These are phyloP conservation scores for Hipposideros larvatus DNA, from an alignment of 2,797 vertebrate species.

Conservation along the genomic window DNA sequence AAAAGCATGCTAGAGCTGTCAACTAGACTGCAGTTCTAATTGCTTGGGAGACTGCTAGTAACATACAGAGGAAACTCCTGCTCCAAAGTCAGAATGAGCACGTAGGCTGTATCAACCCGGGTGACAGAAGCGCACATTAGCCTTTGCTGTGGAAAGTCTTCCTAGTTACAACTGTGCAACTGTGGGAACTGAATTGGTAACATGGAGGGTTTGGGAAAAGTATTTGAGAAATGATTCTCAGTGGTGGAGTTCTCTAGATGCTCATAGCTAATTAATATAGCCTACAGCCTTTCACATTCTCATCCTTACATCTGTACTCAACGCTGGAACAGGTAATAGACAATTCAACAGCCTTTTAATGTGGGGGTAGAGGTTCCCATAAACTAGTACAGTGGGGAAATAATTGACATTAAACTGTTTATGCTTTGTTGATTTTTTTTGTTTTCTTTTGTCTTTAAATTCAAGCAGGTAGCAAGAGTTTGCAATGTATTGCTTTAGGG, in stretches of 20 bases:
- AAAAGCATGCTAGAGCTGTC: neutral
- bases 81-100: neutral
- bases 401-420: neutral
- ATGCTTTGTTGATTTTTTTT: neutral
- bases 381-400: neutral
- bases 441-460: neutral
- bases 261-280: neutral
- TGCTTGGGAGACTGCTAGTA: too few relatives aligned
- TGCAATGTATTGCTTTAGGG: neutral
- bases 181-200: neutral
- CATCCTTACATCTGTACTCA: neutral
- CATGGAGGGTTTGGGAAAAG: neutral
- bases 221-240: neutral
- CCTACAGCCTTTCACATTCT: neutral
- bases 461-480: neutral
- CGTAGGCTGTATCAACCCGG: accelerated
- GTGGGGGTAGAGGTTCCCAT: neutral
- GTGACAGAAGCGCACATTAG: accelerated
- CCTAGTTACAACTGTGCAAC: neutral
- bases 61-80: neutral
- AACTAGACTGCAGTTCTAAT: accelerated
- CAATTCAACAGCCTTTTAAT: neutral
- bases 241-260: neutral
- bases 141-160: neutral
- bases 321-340: neutral